Base-by-base conservation (phyloP, 2,797 vertebrate species). In the Saxicola maurus region DNA sequence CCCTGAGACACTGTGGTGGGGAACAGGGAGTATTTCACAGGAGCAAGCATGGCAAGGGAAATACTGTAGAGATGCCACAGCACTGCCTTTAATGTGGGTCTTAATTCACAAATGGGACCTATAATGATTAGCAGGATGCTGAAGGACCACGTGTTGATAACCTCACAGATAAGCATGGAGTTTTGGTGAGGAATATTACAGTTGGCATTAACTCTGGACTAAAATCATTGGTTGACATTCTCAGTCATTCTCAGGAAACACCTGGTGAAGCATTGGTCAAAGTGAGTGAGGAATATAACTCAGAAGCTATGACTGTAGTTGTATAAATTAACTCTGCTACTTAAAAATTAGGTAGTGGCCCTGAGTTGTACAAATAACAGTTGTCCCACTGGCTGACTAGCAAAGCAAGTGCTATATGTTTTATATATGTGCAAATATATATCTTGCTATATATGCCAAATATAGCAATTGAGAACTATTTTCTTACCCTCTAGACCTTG, bases 141-240 rank as follows among this genome's bases (percentile, higher is more conserved):
- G 85, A 64, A 80, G 38, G 43, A 30, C 46, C 67, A 24, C 13
- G 3, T 71, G 51, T 62, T 86, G 80, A 90, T 91, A 85, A 66
- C 55, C 43, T 74, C 78, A 33, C 37, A 95, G 86, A 80, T 64
- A 93, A 81, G 35, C 43, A 45, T 80, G 57, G 84, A 83, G 93
- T 95, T 96, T 94, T 91, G 65, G 82, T 95, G 84, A 94, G 89
- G 67, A 93, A 67, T 90, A 77, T 89, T 82, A 81, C 52, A 95
- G 51, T 17, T 95, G 79, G 86, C 87, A 95, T 94, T 91, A 92
- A 91, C 40, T 71, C 31, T 56, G 43, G 59, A 42, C 75, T 87
- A 62, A 76, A 93, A 62, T 91, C 15, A 95, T 15, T 65, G 92
- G 79, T 93, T 93, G 85, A 89, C 77, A 92, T 96, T 88, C 72